Evolutionary conservation across 2,797 vertebrate species (phyloP), one percentile per base, ranked within the genome.

Genomic region (Chelonia mydas): DNA sequence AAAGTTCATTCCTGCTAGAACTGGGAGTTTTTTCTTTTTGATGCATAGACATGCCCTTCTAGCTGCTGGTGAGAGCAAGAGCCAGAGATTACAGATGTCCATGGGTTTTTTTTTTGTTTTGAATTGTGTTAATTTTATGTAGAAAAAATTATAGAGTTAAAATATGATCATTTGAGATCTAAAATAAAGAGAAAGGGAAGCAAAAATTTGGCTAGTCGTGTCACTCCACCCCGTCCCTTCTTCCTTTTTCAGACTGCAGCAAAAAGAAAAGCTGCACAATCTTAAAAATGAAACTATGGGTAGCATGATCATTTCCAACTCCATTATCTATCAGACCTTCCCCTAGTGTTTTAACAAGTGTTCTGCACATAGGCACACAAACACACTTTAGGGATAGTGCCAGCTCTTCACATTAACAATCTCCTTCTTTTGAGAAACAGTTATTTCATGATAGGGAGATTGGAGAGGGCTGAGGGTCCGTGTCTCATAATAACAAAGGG

Each of bases 101-200:
- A 37, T 33, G n/a, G 31, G n/a, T n/a, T 41, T 86, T 77, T 61
- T 57, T 57, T 61, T 61, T 25, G 54, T 54, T 83, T 49, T 49
- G 4, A 27, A 45, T 74, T 13, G 23, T n/a, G 11, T 81, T 81
- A 21, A 83, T 81, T 86, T 68, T 33, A 83, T 86, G 80, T 83
- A 45, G 57, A 68, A 68, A 76, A 88, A 37, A 72, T 55, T 31
- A 23, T 41, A 5, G 47, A 9, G 59, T 55, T 54, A 41, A 33
- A 25, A 17, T 61, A 41, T 19, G 6, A 8, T 54, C 23, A 3
- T 79, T 74, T 37, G 72, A 50, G 50, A 77, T 94, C 83, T 90
- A 47, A 61, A 90, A 77, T 81, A 55, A 92, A 92, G 88, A 88
- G 87, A 83, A 81, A 88, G 28, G 77, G 55, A 94, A 84, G 28